These are phyloP conservation scores for Archaeoteleia sp. DNA, from an alignment of 2,888 invertebrate species.

Conservation along the genomic window DNA sequence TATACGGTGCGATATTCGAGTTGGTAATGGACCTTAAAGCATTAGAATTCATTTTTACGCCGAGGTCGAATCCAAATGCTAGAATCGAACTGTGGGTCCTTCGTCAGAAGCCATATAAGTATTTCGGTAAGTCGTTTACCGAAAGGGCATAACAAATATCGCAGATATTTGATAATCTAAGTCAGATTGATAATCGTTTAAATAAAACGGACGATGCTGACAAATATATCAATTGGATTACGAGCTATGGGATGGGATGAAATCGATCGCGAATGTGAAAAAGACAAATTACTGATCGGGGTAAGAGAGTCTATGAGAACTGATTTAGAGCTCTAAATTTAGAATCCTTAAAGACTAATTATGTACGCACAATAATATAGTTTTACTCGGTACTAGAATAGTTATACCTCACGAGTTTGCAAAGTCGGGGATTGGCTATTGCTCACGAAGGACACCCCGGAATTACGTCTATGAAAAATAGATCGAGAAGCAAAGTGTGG, in stretches of 20 bases:
- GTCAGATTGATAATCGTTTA: too few relatives aligned
- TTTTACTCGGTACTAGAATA: constrained; percentile 46
- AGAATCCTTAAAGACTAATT: too few relatives aligned
- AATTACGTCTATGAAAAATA: constrained; percentile 51
- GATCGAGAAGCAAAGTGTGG: constrained; percentile 54
- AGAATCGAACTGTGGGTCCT: constrained; percentile 61
- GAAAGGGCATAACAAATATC: constrained; percentile 54
- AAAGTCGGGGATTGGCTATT: not conserved
- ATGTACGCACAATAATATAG: constrained; percentile 34
- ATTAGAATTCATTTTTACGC: constrained; percentile 59
- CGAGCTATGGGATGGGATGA: constrained; percentile 26
- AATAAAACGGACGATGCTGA: constrained; percentile 1
- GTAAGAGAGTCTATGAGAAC: too few relatives aligned
- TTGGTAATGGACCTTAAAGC: constrained; percentile 62
- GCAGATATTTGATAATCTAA: constrained; percentile 57
- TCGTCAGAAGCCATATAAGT: constrained; percentile 60
- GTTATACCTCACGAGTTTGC: constrained; percentile 15
- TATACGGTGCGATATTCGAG: constrained; percentile 70
- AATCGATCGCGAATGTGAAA: constrained; percentile 32
- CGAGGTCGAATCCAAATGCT: constrained; percentile 47
- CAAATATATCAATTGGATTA: constrained; percentile 28
- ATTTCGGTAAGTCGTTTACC: constrained; percentile 59
- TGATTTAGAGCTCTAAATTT: too few relatives aligned
- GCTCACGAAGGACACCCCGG: constrained; percentile 66
- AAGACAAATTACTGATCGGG: constrained; percentile 25